Base-by-base conservation (phyloP, 2,113 vertebrate genomes). In the Gallinago media region DNA sequence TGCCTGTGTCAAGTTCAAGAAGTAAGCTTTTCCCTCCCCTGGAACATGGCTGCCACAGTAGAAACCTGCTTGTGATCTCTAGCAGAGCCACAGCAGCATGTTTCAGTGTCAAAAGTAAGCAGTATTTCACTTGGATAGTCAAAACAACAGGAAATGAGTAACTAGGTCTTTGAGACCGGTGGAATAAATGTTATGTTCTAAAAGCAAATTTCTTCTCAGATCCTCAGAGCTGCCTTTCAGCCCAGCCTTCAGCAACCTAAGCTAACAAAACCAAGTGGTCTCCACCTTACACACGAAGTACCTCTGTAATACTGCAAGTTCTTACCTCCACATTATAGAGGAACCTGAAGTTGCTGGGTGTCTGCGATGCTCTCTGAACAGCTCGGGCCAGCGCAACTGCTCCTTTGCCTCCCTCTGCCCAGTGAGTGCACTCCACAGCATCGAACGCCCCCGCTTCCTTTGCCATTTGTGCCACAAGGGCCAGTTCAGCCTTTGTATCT, bases 321-420 rank as follows among this genome's bases (percentile, higher is more conserved):
- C 88, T 95, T 96, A 99, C 99, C 98, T 99, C 95, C 54, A 99
- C 96, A n/a, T 99, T 96, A 68, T 99, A 99, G 44, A 99, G 98
- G 96, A 99, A 99, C 42, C 76, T 98, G 97, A 99, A 99, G 92
- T 97, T 96, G 97, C 98, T 99, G n/a, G 99, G 98, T 26, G 97
- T 80, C 42, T 97, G 97, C 1, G 99, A 98, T n/a, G 99, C 99
- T 88, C 96, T 99, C 97, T 99, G 98, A 47, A 99, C 99, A 0
- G 99, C 99, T 49, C 62, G 96, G 10, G 98, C 99, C 32, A 99
- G 97, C 11, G 98, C 98, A 42, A 98, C 42, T 0, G 99, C 99
- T 11, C 99, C 99, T 52, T 97, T 98, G 11, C 99, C 99, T 2
- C 99, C 99, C 62, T 99, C 98, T 22, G 99, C 99, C 99, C 99